These are phyloP conservation scores for Apostichopus californicus DNA, from an alignment of 35 echinoderm and acorn worm species.

Conservation along the genomic window DNA sequence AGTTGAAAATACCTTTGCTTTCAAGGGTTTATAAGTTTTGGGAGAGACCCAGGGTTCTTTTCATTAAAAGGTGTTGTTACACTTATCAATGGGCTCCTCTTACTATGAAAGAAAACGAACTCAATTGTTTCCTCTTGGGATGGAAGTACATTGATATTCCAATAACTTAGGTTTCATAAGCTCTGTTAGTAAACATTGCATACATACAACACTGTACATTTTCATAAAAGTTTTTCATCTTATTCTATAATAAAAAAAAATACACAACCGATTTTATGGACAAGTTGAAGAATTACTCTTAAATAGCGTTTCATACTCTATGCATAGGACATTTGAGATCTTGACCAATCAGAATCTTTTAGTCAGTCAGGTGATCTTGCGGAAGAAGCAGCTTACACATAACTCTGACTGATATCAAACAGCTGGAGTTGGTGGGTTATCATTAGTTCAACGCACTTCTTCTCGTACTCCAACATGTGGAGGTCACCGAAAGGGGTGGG, in stretches of 20 bases:
- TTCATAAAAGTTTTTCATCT: conserved; percentile 6
- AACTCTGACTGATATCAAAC: conserved; percentile 66
- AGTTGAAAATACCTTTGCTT: too few relatives aligned
- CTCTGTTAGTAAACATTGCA: conserved; percentile 13
- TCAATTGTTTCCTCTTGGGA: too few relatives aligned
- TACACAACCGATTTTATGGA: background rate
- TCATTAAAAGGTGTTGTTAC: too few relatives aligned
- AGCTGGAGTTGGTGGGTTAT: conserved; percentile 65
- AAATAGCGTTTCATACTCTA: background rate
- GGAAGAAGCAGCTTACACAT: conserved; percentile 23
- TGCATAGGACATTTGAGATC: conserved; percentile 1
- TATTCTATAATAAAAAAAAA: conserved; percentile 1
- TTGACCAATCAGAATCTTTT: background rate
- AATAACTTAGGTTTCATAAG: background rate
- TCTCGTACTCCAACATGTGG: conserved; percentile 85
- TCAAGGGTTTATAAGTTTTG: too few relatives aligned
- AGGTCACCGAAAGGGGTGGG: conserved; percentile 84
- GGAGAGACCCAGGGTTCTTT: too few relatives aligned
- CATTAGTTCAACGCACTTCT: conserved; percentile 84
- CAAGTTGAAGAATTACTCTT: too few relatives aligned
- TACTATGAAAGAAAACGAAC: too few relatives aligned
- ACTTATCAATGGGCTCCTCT: too few relatives aligned
- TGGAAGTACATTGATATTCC: background rate
- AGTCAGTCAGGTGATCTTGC: background rate
- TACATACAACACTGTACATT: conserved; percentile 13